These are phyloP conservation scores for Metacarcinus magister DNA, from an alignment of 2,888 invertebrate genomes.

Conservation along the genomic window DNA sequence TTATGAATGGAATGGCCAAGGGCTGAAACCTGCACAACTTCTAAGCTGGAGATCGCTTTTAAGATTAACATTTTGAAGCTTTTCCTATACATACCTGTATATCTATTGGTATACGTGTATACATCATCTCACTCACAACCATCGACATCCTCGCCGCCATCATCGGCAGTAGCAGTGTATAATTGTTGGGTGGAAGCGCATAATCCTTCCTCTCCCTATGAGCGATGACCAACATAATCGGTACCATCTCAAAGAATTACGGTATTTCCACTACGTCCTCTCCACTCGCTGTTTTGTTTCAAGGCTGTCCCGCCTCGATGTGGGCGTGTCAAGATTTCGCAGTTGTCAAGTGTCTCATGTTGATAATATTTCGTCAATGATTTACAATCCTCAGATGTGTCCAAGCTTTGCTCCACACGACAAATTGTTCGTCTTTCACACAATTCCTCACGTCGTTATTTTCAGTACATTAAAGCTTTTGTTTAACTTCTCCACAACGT, in stretches of 20 bases:
- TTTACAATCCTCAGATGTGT: not conserved
- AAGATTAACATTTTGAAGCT: not conserved
- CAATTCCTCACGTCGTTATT: not conserved
- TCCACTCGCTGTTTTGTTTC: not conserved
- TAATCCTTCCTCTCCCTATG: not conserved
- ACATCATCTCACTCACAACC: not conserved
- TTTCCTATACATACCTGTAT: not conserved
- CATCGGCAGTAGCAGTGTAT: too few species aligned
- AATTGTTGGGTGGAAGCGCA: not conserved
- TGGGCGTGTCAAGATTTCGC: not conserved
- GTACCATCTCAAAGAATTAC: not conserved
- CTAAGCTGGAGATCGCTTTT: too few species aligned
- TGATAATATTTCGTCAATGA: not conserved
- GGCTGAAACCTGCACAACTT: not conserved
- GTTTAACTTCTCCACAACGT: not conserved
- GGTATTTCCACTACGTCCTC: not conserved
- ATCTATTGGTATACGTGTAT: not conserved
- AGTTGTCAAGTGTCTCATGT: not conserved
- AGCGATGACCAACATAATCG: not conserved
- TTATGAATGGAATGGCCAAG: slow-evolving; percentile 59
- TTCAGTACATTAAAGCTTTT: not conserved
- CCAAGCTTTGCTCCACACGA: not conserved
- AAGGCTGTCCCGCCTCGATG: not conserved
- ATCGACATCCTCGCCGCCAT: not conserved
- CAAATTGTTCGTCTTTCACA: not conserved